Evolutionary conservation across 2,797 vertebrate species (phyloP).

Genomic region (Myotis planiceps): DNA sequence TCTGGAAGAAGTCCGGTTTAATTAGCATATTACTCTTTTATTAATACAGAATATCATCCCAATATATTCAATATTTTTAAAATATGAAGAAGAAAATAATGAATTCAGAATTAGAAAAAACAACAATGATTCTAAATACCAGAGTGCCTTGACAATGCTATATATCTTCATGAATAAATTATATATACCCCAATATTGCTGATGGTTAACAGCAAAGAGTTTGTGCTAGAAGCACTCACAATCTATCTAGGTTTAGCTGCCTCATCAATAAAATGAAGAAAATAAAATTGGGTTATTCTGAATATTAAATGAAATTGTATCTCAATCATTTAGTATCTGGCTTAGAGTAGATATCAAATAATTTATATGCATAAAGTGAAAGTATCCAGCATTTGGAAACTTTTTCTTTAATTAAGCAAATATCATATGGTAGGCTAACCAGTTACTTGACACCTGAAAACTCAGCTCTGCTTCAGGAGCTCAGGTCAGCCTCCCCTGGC

Average conservation of each 20-base stretch:
- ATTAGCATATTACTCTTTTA: no score
- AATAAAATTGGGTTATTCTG: neutral
- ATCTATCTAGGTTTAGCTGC: neutral
- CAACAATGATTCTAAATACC: neutral
- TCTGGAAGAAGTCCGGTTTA: no score
- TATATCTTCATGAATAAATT: neutral
- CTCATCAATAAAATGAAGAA: neutral
- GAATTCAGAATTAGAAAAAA: neutral
- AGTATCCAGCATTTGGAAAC: neutral
- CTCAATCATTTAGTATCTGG: neutral
- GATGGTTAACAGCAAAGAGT: neutral
- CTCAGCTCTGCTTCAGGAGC: neutral
- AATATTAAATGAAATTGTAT: neutral
- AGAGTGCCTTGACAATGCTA: neutral
- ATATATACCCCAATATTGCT: neutral
- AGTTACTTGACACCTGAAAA: neutral
- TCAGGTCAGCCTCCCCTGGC: neutral
- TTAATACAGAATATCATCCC: neutral
- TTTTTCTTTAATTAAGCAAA: neutral
- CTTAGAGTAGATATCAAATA: neutral
- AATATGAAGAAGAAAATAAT: neutral
- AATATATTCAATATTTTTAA: neutral
- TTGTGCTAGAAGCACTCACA: neutral
- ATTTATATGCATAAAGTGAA: neutral
- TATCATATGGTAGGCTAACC: neutral